Evolutionary conservation across 2,113 vertebrate species (phyloP).

Genomic region (Heliornis fulica): DNA sequence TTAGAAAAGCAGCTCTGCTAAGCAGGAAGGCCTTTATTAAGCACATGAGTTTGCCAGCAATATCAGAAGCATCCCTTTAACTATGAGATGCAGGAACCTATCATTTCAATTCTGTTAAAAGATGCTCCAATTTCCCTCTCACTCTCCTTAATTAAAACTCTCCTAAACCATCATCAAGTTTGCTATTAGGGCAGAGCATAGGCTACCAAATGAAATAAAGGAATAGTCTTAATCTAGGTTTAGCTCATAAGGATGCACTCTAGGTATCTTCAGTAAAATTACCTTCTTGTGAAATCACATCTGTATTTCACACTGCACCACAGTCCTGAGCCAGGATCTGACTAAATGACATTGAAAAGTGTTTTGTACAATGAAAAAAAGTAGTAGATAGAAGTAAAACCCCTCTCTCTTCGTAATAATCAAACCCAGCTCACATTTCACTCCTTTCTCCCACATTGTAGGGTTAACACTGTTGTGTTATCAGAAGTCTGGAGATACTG

Average conservation of each 20-base stretch:
- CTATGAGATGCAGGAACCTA: background rate
- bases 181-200: background rate
- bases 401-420: background rate
- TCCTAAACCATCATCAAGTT: background rate
- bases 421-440: background rate
- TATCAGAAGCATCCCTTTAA: background rate
- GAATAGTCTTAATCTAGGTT: background rate
- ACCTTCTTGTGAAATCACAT: background rate
- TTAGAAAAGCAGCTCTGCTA: constrained; percentile 72
- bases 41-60: constrained; percentile 60
- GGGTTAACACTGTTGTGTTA: background rate
- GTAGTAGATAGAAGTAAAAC: background rate
- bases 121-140: background rate
- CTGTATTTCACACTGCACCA: background rate
- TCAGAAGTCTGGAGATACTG: background rate
- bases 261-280: background rate
- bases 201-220: background rate
- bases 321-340: background rate
- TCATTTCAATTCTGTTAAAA: constrained; percentile 1
- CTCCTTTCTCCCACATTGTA: background rate
- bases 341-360: background rate
- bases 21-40: constrained; percentile 70
- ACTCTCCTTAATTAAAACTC: background rate
- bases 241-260: background rate
- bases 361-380: background rate